Conservation (phyloP, 2,888 invertebrate species). For the Drosophila setosimentum region DNA sequence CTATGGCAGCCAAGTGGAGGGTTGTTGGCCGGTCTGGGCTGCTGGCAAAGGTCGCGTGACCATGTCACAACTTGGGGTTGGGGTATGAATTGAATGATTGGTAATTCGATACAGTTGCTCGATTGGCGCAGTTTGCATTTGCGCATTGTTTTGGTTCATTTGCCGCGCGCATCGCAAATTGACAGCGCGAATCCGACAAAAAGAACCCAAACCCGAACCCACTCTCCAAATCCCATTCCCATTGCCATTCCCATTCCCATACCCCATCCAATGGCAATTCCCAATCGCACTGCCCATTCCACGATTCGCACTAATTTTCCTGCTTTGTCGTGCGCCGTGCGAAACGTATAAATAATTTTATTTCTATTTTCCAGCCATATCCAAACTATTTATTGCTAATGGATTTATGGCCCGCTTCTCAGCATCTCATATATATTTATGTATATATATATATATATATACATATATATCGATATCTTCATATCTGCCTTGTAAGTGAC, state of each 20-base stretch:
- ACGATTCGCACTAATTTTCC: constrained; percentile 78
- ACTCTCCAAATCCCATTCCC: constrained; percentile 3
- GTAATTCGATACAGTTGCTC: constrained; percentile 82
- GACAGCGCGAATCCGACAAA: constrained; percentile 42
- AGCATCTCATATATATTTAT: background rate
- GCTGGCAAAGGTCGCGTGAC: constrained; percentile 56
- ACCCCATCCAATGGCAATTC: constrained; percentile 6
- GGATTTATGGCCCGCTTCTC: constrained; percentile 76
- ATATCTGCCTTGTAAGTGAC: constrained; percentile 65
- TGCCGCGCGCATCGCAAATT: constrained; percentile 81
- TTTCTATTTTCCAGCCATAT: constrained; percentile 70
- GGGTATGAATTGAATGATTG: constrained; percentile 71
- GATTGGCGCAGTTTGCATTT: constrained; percentile 52
- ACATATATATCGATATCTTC: constrained; percentile 64
- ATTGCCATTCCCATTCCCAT: constrained; percentile 1
- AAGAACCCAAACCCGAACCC: background rate
- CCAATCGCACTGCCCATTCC: constrained; percentile 28
- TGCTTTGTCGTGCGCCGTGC: constrained; percentile 73
- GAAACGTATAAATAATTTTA: constrained; percentile 79
- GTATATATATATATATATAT: constrained; percentile 40
- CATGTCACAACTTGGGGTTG: constrained; percentile 63
- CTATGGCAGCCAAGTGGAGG: constrained; percentile 33
- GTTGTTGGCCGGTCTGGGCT: constrained; percentile 3
- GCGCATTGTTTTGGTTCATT: constrained; percentile 75
- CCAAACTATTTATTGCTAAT: constrained; percentile 82